These are phyloP conservation scores for Drosophila murphyi DNA, from an alignment of 1,140 invertebrate genomes.

Conservation along the genomic window DNA sequence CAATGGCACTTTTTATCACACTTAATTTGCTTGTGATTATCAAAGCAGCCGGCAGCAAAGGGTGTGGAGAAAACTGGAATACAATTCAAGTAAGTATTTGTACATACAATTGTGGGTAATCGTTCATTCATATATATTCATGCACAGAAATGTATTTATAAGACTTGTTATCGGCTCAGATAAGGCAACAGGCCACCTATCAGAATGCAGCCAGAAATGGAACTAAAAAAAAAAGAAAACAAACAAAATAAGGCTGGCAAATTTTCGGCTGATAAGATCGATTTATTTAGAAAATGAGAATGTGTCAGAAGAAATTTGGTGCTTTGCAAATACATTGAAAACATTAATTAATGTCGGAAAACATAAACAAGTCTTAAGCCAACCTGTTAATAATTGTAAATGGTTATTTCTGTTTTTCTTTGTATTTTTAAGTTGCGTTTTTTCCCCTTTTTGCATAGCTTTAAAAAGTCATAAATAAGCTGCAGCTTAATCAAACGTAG, in stretches of 20 bases:
- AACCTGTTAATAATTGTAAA: no score
- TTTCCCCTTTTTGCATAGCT: no score
- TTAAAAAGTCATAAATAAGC: neutral
- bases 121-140: slow-evolving; percentile 26
- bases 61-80: neutral
- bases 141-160: slow-evolving; percentile 2
- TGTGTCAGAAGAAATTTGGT: slow-evolving; percentile 12
- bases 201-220: slow-evolving; percentile 19
- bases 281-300: slow-evolving; percentile 25
- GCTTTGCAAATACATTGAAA: neutral
- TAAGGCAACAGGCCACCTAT: slow-evolving; percentile 25
- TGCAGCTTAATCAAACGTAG: no score
- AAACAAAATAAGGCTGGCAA: slow-evolving; percentile 15
- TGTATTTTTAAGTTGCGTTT: no score
- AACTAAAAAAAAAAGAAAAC: neutral
- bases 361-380: no score
- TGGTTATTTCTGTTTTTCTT: no score
- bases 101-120: slow-evolving; percentile 33
- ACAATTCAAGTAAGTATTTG: slow-evolving; percentile 6
- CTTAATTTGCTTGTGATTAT: slow-evolving; percentile 23
- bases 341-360: neutral
- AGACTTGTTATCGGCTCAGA: slow-evolving; percentile 28
- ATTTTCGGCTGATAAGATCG: slow-evolving; percentile 36
- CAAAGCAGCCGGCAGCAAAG: neutral
- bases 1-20: slow-evolving; percentile 41